Base-by-base conservation (phyloP, 2,888 invertebrate species). In the Catonia carolina region DNA sequence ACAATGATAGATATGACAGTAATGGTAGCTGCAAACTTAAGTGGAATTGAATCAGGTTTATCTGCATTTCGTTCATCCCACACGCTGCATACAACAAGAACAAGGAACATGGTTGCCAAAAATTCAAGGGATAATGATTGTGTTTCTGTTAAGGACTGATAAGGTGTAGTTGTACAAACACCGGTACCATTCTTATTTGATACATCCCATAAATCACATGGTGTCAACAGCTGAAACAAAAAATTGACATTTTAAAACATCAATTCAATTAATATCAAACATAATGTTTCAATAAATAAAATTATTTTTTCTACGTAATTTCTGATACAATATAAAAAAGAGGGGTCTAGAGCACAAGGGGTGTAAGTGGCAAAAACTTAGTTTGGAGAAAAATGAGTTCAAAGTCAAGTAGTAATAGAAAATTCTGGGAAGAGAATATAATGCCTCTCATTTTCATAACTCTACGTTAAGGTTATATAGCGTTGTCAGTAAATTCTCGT, bases 71-170 rank as follows among this genome's bases (percentile, higher is more conserved):
- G 68, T 1, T 82, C 81, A 69, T 89, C 89, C 85, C 85, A 86
- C 12, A 85, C 74, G 0, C 81, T 81, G 67, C 86, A 86, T 58
- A 81, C 80, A 15, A 87, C 74, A 45, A 87, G 74, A 42, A 82
- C 77, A 15, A 89, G 72, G 0, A 83, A 75, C 2, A 76, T 74
- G 0, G 89, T 84, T 20, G 84, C 76, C 0, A 83, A 67, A 12
- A 79, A 74, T 71, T 89, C 89, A 55, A 84, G 74, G 7, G 75
- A 73, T 7, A 86, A 66, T 2, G 68, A 72, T 47, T 72, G 74
- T 17, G 70, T 66, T 1, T 67, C 61, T 0, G 73, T 72, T 4
- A 84, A 69, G 1, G 73, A 72, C 0, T 68, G 61, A 64, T 79
- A 75, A 0, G 83, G 77, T 17, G 75, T 66, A 0, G 87, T 86